Evolutionary conservation across 2,888 invertebrate genomes (phyloP), one percentile per base, ranked within the genome.

Genomic region (Rhyacophila evoluta): DNA sequence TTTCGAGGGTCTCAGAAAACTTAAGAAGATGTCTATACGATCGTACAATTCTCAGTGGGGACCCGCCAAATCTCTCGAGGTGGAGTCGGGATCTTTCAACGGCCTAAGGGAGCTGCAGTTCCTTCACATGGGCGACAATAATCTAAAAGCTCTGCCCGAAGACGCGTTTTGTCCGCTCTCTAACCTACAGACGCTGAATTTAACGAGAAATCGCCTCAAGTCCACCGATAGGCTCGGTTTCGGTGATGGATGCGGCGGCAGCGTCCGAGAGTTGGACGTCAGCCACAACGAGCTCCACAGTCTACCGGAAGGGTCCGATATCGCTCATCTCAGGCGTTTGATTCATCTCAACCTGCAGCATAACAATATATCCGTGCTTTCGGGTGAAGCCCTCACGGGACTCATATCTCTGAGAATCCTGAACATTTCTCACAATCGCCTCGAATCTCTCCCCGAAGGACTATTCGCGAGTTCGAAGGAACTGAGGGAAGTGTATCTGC

Each of bases 361-460:
- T 86, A 98, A 98, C 86, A 93, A 94, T 85, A 93, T 97, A 82
- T 92, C 92, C 76, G 93, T 94, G 84, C 92, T 97, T 84, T 94
- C 94, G 80, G 92, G 93, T 84, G 94, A 95, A 85, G 93, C 96
- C 15, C 91, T 97, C 83, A 92, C 93, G 80, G 95, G 95, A 67
- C 90, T 97, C 73, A 92, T 93, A 39, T 94, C 94, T 70, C 89
- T 98, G 86, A 92, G 95, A 84, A 92, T 95, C 39, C 87, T 98
- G 74, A 97, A 98, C 89, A 90, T 97, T 85, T 95, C 97, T 83
- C 94, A 94, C 86, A 98, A 98, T 87, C 92, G 92, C 83, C 88
- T 98, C 84, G 94, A 93, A 83, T 92, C 93, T 15, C 87, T 98
- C 84, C 97, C 97, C 0, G 93, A 95, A 84, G 94, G 94, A 69